Percentiles rank a stretch among this genome's conserved stretches.
phyloP scores from a whole-genome alignment of 2,888 invertebrate species.

The Odontothrips loti region DNA sequence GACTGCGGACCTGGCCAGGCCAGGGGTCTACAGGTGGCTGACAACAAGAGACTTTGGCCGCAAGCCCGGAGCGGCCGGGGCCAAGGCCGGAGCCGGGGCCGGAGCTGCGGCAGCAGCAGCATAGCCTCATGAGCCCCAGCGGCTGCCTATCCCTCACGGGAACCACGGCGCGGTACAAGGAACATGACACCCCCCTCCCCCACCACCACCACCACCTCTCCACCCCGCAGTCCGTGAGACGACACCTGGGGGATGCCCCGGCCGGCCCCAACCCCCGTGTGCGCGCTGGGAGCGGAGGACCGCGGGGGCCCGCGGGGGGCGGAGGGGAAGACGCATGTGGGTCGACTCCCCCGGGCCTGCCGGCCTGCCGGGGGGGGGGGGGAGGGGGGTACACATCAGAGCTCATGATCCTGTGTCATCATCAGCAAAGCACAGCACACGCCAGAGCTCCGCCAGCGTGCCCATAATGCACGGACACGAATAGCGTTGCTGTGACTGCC shows the following conservation, averaged over 20 bases:
- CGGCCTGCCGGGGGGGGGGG: neutral
- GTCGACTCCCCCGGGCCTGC: neutral
- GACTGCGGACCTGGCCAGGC: no score
- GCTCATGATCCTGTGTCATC: constrained; percentile 26
- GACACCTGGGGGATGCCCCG: neutral
- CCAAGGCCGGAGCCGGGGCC: no score
- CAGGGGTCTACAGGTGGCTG: no score
- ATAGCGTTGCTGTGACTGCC: no score
- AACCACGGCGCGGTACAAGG: neutral
- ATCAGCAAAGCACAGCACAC: neutral
- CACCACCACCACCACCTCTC: neutral
- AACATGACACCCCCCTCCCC: neutral
- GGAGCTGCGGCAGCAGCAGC: no score
- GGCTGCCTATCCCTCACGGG: no score
- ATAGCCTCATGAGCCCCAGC: no score
- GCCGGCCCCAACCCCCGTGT: neutral
- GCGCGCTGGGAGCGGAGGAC: neutral
- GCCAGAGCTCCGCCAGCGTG: neutral
- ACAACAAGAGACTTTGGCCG: no score
- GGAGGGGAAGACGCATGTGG: constrained; percentile 6
- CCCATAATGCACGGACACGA: no score
- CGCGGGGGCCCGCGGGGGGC: neutral
- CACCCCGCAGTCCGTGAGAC: neutral
- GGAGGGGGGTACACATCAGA: neutral
- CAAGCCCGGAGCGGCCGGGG: no score